Conservation (phyloP, 2,113 vertebrate species). For the Mystacornis crossleyi region DNA sequence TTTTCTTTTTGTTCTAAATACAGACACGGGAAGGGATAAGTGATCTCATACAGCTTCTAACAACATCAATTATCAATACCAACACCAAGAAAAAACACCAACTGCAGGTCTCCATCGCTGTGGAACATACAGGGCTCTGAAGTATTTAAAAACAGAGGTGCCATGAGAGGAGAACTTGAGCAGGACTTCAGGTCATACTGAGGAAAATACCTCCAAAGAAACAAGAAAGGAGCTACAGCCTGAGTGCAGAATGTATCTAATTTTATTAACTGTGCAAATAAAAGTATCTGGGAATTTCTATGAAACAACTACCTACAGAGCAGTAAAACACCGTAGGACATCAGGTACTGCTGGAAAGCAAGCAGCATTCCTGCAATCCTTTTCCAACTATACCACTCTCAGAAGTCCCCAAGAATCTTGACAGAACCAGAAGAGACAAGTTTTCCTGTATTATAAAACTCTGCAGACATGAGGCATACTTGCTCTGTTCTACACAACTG, state of each 20-base stretch:
- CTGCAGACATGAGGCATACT: not conserved
- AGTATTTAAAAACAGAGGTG: not conserved
- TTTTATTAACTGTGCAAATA: not conserved
- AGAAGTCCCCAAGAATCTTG: not conserved
- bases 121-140: fast-evolving
- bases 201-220: not conserved
- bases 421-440: not conserved
- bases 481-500: not conserved
- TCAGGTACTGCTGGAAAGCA: not conserved
- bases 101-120: not conserved
- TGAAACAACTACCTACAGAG: not conserved
- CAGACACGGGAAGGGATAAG: not conserved
- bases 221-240: not conserved
- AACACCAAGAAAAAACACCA: not conserved
- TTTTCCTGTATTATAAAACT: not conserved
- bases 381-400: not conserved
- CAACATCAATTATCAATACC: not conserved
- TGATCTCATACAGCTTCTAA: not conserved
- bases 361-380: not conserved
- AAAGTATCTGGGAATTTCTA: not conserved
- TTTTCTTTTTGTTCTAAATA: not conserved
- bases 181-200: not conserved
- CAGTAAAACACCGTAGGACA: not conserved
- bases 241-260: not conserved
- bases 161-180: not conserved